phyloP scores from a whole-genome alignment of 2,888 invertebrate species.

The Junonia oenone region DNA sequence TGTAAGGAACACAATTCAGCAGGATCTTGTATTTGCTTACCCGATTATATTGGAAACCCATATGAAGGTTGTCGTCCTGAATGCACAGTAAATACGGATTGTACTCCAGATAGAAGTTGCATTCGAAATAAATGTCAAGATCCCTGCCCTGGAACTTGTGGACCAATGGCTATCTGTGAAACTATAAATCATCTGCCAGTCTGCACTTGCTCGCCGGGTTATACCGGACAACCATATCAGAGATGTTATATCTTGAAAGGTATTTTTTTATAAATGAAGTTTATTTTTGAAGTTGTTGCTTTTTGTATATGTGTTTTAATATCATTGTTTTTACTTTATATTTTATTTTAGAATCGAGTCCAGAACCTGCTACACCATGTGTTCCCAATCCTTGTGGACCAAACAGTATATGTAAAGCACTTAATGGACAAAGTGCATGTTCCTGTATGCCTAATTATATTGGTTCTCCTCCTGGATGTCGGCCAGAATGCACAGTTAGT shows the following conservation, averaged over 20 bases:
- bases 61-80: conserved; percentile 89
- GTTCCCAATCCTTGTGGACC: conserved; percentile 86
- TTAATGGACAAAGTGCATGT: conserved; percentile 86
- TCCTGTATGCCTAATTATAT: conserved; percentile 85
- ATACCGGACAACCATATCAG: conserved; percentile 86
- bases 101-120: conserved; percentile 84
- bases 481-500: conserved; percentile 88
- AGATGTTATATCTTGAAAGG: conserved; percentile 72
- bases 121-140: conserved; percentile 86
- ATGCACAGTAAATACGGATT: conserved; percentile 86
- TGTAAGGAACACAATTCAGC: conserved; percentile 80
- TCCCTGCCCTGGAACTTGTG: conserved; percentile 89
- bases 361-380: conserved; percentile 79
- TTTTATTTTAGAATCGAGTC: conserved; percentile 46
- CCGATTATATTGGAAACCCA: conserved; percentile 87
- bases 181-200: conserved; percentile 85
- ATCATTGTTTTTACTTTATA: background rate
- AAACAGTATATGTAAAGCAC: conserved; percentile 85
- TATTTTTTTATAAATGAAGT: conserved; percentile 29
- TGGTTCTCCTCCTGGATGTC: conserved; percentile 87
- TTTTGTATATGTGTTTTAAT: background rate
- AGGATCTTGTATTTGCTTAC: conserved; percentile 84
- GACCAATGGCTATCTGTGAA: conserved; percentile 84
- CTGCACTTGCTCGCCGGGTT: conserved; percentile 83
- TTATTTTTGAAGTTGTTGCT: background rate